Evolutionary conservation across 2,888 invertebrate species (phyloP), one percentile per base, ranked within the genome.

Genomic region (Sinodicranocentrus sp.): DNA sequence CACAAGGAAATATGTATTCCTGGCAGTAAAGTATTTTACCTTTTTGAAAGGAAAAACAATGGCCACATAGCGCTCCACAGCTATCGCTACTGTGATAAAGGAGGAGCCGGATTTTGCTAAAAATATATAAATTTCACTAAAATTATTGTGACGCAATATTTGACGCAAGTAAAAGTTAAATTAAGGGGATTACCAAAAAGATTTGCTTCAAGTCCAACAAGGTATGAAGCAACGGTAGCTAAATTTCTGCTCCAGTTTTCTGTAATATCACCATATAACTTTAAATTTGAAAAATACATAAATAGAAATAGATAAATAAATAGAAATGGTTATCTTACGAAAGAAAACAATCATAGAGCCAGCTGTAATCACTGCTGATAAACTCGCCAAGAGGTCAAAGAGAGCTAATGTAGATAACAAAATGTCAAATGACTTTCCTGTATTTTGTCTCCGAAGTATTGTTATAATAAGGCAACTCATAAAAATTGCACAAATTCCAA

Each of bases 21-120:
- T 17, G 0, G n/a, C 15, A 0, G 78, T 68, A 48, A 78, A 78
- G 59, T 48, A 78, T 19, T 8, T 26, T 10, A 59, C 59, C 10
- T 61, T n/a, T 13, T n/a, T 10, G 0, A 44, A 43, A 6, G 61
- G 61, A 33, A 70, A 78, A 1, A 57, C 26, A 5, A 78, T 61
- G 21, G 61, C 70, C 68, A 78, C 10, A 26, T 44, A 78, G 2
- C 78, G 23, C 44, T 78, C 70, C 13, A 70, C 44, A 0, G 78
- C 70, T 13, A 78, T 78, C 15, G 68, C 21, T 15, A 78, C 78
- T 15, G 78, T 78, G 59, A 70, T 78, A 21, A 78, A 78, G 19
- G 61, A 70, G 2, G 78, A 78, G 2, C 57, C 78, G 17, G 78
- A 70, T 23, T 61, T 57, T 0, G 44, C 70, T 78, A 19, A 3